Evolutionary conservation across 2,797 vertebrate species (phyloP).

Genomic region (Dendrocincla tyrannina): DNA sequence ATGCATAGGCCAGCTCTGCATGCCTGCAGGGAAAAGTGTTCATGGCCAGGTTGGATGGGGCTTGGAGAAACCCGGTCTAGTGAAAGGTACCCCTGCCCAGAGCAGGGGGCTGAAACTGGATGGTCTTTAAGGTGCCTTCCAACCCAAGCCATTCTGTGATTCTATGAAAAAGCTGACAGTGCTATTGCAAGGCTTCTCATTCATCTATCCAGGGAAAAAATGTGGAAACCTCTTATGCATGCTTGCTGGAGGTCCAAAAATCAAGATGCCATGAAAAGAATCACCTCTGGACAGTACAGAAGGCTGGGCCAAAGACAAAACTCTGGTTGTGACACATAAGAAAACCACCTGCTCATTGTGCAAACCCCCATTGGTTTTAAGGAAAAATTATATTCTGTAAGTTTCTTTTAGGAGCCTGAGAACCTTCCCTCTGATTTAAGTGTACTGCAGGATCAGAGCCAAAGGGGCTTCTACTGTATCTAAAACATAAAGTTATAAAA

Average conservation of each 20-base stretch:
- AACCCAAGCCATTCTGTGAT: not conserved
- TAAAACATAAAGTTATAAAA: not conserved
- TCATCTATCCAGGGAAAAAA: not conserved
- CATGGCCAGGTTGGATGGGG: not conserved
- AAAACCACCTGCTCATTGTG: not conserved
- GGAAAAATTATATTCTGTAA: not conserved
- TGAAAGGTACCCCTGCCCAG: not conserved
- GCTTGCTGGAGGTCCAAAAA: not conserved
- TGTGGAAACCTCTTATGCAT: not conserved
- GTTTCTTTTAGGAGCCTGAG: not conserved
- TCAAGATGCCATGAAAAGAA: not conserved
- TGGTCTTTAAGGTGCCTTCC: not conserved
- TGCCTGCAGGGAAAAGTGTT: not conserved
- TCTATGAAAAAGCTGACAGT: not conserved
- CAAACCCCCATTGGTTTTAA: not conserved
- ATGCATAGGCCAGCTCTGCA: rapidly evolving
- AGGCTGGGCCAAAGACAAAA: not conserved
- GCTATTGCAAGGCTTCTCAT: not conserved
- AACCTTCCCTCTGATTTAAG: not conserved
- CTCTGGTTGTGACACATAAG: not conserved
- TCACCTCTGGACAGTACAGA: not conserved
- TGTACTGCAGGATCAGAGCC: not conserved
- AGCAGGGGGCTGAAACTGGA: not conserved
- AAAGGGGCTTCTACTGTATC: not conserved
- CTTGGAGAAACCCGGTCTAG: not conserved